Percentiles rank a stretch among this genome's conserved stretches.
phyloP scores from a whole-genome alignment of 2,113 vertebrate genomes.

The Aspidoscelis tigris region DNA sequence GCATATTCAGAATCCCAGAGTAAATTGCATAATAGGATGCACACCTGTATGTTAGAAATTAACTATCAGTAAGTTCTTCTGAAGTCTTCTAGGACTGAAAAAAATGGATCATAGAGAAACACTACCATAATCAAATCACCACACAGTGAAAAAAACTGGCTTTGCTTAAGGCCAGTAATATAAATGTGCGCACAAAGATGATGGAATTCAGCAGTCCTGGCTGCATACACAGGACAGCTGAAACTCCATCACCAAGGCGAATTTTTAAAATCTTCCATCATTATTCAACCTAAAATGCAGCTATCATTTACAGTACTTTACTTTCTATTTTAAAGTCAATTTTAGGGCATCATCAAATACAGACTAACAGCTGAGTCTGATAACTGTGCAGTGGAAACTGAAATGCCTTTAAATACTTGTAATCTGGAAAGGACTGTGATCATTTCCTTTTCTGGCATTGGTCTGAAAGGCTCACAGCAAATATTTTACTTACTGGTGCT shows the following conservation, averaged over 20 bases:
- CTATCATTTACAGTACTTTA: neutral
- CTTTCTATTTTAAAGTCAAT: neutral
- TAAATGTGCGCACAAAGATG: neutral
- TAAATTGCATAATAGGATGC: no score
- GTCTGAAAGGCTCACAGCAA: constrained; percentile 53
- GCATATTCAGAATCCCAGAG: no score
- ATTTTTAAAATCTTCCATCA: constrained; percentile 8
- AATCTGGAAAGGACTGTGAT: constrained; percentile 45
- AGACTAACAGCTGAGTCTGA: constrained; percentile 36
- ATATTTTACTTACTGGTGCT: constrained; percentile 26
- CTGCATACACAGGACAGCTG: neutral
- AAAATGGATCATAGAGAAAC: no score
- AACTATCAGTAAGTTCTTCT: neutral
- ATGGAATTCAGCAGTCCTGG: neutral
- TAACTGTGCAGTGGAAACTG: constrained; percentile 38
- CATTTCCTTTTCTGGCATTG: constrained; percentile 73
- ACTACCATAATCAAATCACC: no score
- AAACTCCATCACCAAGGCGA: neutral
- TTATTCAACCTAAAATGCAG: neutral
- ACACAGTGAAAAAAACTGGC: neutral
- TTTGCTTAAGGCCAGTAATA: neutral
- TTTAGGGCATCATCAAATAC: constrained; percentile 34
- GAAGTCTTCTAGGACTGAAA: no score
- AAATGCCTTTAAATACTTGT: constrained; percentile 62
- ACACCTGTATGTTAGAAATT: neutral